Percentiles rank a stretch among this genome's conserved stretches.
Evolutionary conservation across 1,140 invertebrate genomes (phyloP).

Genomic region (Brachionus plicatilis): DNA sequence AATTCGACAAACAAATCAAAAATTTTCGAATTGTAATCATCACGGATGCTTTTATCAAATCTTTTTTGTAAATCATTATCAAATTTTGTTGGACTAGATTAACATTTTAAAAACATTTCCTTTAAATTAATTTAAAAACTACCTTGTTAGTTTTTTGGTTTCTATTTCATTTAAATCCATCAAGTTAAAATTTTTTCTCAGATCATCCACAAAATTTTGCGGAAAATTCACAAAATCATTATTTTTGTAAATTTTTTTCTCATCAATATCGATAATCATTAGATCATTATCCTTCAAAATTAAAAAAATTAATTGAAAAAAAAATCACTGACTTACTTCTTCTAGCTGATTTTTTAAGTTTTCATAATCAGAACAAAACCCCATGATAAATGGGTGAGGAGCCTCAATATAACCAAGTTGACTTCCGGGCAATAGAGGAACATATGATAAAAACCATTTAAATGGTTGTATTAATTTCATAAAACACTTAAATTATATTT

Average conservation of each 20-base stretch:
- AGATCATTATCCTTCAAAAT: not conserved
- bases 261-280: slow-evolving; percentile 22
- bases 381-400: slow-evolving; percentile 38
- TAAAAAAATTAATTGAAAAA: not conserved
- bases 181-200: not conserved
- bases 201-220: not conserved
- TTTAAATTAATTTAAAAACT: not conserved
- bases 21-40: not conserved
- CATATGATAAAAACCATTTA: slow-evolving; percentile 33
- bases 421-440: not conserved
- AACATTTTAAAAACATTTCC: not conserved
- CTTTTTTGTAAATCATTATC: not conserved
- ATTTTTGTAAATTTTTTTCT: not conserved
- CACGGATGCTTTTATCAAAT: not conserved
- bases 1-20: not conserved
- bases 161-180: not conserved
- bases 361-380: not conserved
- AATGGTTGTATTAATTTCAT: slow-evolving; percentile 35
- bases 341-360: not conserved
- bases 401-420: slow-evolving; percentile 28
- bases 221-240: not conserved
- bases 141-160: not conserved
- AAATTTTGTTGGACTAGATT: not conserved
- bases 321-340: not conserved
- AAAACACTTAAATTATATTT: slow-evolving; percentile 8